Percentiles rank a stretch among this genome's conserved stretches.
These are phyloP conservation scores for Nothobranchius kuhntae DNA, from an alignment of 2,113 vertebrate genomes.

Conservation along the genomic window DNA sequence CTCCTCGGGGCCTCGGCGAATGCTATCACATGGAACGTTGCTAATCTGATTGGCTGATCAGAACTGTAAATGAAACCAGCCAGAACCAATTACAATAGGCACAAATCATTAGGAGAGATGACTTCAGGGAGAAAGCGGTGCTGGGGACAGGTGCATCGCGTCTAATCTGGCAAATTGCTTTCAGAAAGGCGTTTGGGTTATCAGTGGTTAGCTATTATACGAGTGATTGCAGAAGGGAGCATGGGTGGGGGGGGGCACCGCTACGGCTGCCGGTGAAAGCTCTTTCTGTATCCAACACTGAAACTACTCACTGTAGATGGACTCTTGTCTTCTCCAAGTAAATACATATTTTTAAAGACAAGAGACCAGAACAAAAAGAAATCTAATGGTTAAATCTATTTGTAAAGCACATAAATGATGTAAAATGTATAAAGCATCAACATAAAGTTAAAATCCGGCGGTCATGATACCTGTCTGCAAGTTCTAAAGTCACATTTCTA, in stretches of 20 bases:
- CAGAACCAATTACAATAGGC: conserved; percentile 72
- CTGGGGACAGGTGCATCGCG: conserved; percentile 68
- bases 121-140: conserved; percentile 65
- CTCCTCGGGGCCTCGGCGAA: conserved; percentile 49
- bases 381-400: too few species aligned
- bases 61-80: conserved; percentile 74
- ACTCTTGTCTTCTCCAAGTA: conserved; percentile 3
- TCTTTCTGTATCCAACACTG: conserved; percentile 47
- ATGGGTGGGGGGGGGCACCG: conserved; percentile 22
- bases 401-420: too few species aligned
- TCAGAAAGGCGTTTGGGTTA: conserved; percentile 68
- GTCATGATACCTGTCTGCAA: too few species aligned
- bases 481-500: too few species aligned
- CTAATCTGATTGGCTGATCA: conserved; percentile 77
- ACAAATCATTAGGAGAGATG: conserved; percentile 70
- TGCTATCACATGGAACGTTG: conserved; percentile 54
- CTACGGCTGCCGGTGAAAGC: conserved; percentile 32
- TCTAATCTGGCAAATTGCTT: conserved; percentile 71
- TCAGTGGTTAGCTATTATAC: conserved; percentile 59
- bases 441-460: too few species aligned
- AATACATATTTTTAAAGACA: background rate
- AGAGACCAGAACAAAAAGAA: too few species aligned
- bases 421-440: too few species aligned
- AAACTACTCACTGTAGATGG: conserved; percentile 24
- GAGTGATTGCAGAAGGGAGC: conserved; percentile 24